These are phyloP conservation scores for Clamator glandarius DNA, from an alignment of 2,797 vertebrate genomes.

Conservation along the genomic window DNA sequence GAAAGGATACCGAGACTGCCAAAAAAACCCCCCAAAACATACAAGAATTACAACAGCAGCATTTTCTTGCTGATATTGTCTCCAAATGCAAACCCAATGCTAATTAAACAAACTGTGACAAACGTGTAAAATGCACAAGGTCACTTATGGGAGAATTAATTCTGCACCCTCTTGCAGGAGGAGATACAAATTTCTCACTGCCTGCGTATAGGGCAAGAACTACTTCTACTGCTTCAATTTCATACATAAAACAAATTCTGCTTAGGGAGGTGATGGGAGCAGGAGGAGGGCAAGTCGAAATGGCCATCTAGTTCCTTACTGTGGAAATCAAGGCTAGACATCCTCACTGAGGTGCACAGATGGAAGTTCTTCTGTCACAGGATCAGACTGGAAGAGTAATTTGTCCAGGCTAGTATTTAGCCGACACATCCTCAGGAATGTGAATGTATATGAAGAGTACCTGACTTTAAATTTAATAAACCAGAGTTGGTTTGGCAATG, in stretches of 20 bases:
- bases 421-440: background rate
- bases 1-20: background rate
- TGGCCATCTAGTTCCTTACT: background rate
- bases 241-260: background rate
- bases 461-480: background rate
- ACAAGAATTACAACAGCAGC: background rate
- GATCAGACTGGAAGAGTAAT: background rate
- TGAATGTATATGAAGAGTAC: background rate
- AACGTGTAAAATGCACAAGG: background rate
- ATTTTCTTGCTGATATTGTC: background rate
- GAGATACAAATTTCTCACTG: background rate
- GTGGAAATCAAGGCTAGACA: background rate
- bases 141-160: background rate
- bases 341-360: background rate
- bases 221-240: background rate
- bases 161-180: background rate
- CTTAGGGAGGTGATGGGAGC: background rate
- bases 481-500: background rate
- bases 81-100: background rate
- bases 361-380: background rate
- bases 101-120: rapidly evolving
- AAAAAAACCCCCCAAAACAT: background rate
- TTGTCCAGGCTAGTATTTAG: background rate
- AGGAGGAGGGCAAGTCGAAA: background rate
- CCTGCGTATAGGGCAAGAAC: background rate